phyloP scores from a whole-genome alignment of 1,140 invertebrate species.

The Carposina sasakii region DNA sequence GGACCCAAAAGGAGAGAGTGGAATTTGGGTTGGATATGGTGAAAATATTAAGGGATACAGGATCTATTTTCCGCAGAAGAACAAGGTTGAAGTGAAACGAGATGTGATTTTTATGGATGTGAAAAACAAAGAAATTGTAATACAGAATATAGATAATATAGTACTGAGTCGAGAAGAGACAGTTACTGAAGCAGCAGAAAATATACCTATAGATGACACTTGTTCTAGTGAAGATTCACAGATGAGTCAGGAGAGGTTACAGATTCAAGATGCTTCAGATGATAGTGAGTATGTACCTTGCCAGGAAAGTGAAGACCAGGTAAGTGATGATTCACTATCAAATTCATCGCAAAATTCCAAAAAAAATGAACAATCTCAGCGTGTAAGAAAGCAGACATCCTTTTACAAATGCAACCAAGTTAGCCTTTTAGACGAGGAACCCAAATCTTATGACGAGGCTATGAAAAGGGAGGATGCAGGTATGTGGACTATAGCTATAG shows the following conservation, averaged over 20 bases:
- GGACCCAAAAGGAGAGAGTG: conserved; percentile 17
- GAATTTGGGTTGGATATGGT: conserved; percentile 42
- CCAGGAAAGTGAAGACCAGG: too few relatives aligned
- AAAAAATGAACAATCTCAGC: too few relatives aligned
- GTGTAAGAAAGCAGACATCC: conserved; percentile 20
- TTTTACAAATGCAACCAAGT: conserved; percentile 27
- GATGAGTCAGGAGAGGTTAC: too few relatives aligned
- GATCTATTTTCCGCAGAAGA: conserved; percentile 12
- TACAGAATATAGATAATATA: too few relatives aligned
- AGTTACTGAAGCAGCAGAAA: too few relatives aligned
- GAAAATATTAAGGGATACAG: conserved; percentile 19
- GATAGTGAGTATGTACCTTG: background rate
- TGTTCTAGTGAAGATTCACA: too few relatives aligned
- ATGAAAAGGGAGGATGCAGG: background rate
- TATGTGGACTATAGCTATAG: conserved; percentile 5
- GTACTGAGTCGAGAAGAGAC: too few relatives aligned
- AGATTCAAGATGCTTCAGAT: background rate
- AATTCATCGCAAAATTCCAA: too few relatives aligned
- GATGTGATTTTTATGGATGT: conserved; percentile 17
- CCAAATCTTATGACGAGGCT: background rate
- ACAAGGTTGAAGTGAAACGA: conserved; percentile 11
- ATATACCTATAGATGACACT: too few relatives aligned
- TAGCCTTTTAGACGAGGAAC: background rate
- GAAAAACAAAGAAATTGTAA: too few relatives aligned
- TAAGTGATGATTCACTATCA: too few relatives aligned